Evolutionary conservation across 1,140 invertebrate species (phyloP).

Genomic region (Trachelipus rathkii): DNA sequence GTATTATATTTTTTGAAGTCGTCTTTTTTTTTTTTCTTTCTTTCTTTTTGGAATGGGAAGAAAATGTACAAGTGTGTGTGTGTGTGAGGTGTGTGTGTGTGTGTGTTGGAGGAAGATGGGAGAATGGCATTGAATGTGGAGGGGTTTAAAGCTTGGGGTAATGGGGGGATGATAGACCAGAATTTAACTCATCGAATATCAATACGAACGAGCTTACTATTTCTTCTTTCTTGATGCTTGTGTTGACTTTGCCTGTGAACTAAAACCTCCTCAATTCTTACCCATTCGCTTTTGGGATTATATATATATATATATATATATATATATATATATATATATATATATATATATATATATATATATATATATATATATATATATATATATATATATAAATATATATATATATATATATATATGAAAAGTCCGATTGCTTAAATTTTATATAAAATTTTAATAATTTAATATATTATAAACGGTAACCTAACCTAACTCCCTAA

Average conservation of each 20-base stretch:
- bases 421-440: too few relatives aligned
- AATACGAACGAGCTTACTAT: background rate
- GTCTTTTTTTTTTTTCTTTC: too few relatives aligned
- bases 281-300: background rate
- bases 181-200: constrained; percentile 11
- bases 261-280: background rate
- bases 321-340: background rate
- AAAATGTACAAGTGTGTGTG: too few relatives aligned
- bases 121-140: background rate
- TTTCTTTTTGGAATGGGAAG: too few relatives aligned
- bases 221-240: constrained; percentile 12
- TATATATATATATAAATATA: background rate
- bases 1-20: too few relatives aligned
- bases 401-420: constrained; percentile 3
- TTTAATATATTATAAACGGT: too few relatives aligned
- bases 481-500: too few relatives aligned
- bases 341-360: background rate
- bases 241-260: background rate
- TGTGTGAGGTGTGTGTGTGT: too few relatives aligned
- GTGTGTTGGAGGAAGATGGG: too few relatives aligned
- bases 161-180: background rate
- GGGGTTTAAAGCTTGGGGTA: background rate
- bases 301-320: background rate
- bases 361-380: background rate
- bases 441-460: too few relatives aligned